Conservation (phyloP, 2,113 vertebrate species). For the Poicephalus gulielmi region DNA sequence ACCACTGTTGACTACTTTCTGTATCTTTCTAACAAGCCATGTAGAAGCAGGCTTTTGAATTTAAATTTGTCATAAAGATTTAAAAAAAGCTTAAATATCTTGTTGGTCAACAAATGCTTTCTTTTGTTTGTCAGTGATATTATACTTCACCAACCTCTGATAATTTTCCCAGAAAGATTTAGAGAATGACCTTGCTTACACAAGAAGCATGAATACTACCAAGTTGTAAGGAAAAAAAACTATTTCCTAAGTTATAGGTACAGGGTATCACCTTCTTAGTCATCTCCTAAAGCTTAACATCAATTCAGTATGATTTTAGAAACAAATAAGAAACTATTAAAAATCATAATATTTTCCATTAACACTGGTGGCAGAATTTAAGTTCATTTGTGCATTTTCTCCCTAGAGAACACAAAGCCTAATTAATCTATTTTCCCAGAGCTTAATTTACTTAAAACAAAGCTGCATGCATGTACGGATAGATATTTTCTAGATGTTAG, state of each 20-base stretch:
- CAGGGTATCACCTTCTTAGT: background rate
- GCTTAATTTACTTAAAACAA: background rate
- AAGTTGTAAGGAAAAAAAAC: background rate
- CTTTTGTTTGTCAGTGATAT: background rate
- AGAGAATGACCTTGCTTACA: background rate
- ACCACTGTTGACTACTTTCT: background rate
- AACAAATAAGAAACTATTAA: background rate
- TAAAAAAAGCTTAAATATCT: background rate
- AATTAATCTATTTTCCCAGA: background rate
- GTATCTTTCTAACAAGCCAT: background rate
- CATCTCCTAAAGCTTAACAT: background rate
- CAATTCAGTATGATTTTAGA: background rate
- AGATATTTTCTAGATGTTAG: background rate
- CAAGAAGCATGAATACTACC: background rate
- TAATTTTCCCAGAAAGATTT: background rate
- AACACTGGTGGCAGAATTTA: background rate
- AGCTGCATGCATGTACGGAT: background rate
- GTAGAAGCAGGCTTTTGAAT: background rate
- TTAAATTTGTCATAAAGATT: background rate
- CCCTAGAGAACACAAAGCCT: background rate
- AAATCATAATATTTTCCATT: background rate
- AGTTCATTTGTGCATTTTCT: background rate
- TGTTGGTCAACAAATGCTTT: background rate
- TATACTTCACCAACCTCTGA: background rate
- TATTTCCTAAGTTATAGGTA: background rate